Evolutionary conservation across 2,888 invertebrate species (phyloP).

Genomic region (Ophonus ardosiacus): DNA sequence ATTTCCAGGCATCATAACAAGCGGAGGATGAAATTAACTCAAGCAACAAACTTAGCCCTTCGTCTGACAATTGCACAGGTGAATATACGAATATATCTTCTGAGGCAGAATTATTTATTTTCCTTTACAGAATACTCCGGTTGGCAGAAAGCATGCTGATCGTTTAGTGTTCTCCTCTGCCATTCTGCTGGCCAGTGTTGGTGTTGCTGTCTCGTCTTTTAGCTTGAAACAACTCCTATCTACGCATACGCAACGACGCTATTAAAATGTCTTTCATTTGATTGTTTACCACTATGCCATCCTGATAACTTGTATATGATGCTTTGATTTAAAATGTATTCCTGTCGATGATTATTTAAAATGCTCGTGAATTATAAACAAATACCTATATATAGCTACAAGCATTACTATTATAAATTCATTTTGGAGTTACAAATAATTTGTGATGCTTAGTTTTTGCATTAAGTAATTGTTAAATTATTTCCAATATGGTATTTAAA

Average conservation of each 20-base stretch:
- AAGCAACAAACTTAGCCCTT: conserved; percentile 68
- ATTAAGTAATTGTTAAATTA: conserved; percentile 51
- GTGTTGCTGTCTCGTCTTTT: conserved; percentile 74
- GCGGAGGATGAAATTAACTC: conserved; percentile 70
- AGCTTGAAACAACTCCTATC: conserved; percentile 72
- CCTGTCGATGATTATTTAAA: conserved; percentile 3
- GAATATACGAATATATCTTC: conserved; percentile 41
- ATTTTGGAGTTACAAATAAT: conserved; percentile 68
- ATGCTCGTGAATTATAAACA: conserved; percentile 65
- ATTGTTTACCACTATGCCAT: conserved; percentile 4
- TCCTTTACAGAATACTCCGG: conserved; percentile 69
- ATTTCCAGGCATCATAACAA: conserved; percentile 57
- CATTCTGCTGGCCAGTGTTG: conserved; percentile 72
- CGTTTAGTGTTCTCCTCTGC: conserved; percentile 73
- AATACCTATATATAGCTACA: conserved; percentile 70
- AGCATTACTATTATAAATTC: conserved; percentile 72
- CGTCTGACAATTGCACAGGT: conserved; percentile 70
- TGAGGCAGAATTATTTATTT: neutral
- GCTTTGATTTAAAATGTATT: conserved; percentile 41
- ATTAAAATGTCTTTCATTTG: conserved; percentile 46
- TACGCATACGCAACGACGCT: conserved; percentile 56
- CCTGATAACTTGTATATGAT: neutral
- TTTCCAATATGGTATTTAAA: conserved; percentile 53
- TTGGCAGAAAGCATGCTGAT: conserved; percentile 68
- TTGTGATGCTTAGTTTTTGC: conserved; percentile 33